Evolutionary conservation across 1,140 invertebrate genomes (phyloP), one percentile per base, ranked within the genome.

Genomic region (Drosophila varians): DNA sequence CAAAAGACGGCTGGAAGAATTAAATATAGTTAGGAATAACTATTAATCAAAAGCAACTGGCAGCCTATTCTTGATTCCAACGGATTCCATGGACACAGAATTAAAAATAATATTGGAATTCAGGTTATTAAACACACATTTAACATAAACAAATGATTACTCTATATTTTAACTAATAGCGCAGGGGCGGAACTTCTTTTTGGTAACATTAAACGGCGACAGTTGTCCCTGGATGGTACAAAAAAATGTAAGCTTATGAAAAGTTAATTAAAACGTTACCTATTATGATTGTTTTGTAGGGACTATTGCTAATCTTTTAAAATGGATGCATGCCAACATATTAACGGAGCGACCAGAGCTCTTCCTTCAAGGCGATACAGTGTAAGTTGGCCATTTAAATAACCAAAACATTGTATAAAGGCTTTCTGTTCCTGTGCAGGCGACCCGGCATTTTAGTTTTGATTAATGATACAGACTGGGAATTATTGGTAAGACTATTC

Each of bases 391-490:
- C 8, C 9, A 1, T 21, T 3, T 26, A 2, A 0, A 0, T 2
- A 26, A 1, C 26, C 8, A 40, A 45, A 11, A 42, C 66, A 26
- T n/a, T 3, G n/a, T 8, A 11, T 55, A 58, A 58, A 31, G 23
- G 0, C 18, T 72, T 72, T 57, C 1, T 2, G 4, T 38, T 38
- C 8, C 0, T 8, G 16, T 51, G 64, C 52, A 97, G 97, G 18
- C 92, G 97, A 55, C 97, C 97, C 5, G 98, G 98, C 31, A 98
- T 99, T 75, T 92, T 99, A 28, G 97, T 99, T 3, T 91, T 99
- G 2, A 93, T 99, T 5, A 99, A 99, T 89, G 97, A 98, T 77
- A 93, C 95, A 0, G 98, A 99, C 90, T 99, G 97, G 97, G 97
- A 99, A 92, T 91, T 99, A 19, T 89, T 95, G 88, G 96, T 96